Evolutionary conservation across 2,113 vertebrate genomes (phyloP), one percentile per base, ranked within the genome.

Genomic region (Mobula birostris): DNA sequence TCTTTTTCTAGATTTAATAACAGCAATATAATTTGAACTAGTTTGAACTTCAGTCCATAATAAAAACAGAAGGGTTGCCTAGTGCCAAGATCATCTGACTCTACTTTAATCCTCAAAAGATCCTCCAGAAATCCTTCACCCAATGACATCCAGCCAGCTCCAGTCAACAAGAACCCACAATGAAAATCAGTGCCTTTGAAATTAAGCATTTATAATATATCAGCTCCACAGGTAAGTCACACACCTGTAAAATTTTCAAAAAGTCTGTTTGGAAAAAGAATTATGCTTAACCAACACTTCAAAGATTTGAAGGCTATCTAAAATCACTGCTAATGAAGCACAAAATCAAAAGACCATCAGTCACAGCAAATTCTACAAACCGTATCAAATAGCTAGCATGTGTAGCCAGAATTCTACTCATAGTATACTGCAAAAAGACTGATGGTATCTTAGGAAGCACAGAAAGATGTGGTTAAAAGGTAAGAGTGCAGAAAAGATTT

Each of bases 91-190:
- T 5, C 68, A 3, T 36, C 63, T 63, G 87, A 91, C 87, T 92
- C n/a, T 66, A 72, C 90, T 3, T 70, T 72, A 92, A 92, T 72
- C 66, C 90, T 56, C 83, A 9, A 70, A 92, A 66, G 17, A 32
- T 9, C 36, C 90, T 32, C 36, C 90, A 32, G 72, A 92, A 72
- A 72, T 70, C 36, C n/a, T 32, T 66, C 66, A 48, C 21, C 21
- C 32, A 72, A 19, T 11, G 63, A 40, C 90, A 92, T 72, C 36
- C 36, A 72, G 72, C 36, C 90, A 72, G 58, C 58, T 88, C 32
- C 29, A 91, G 90, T 17, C 32, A 92, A 74, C 90, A 92, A 19
- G 32, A 91, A 68, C 87, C 48, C 87, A 66, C 87, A 91, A 68
- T 91, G 87, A 66, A 91, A 91, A 92, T 72, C 32, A 24, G 3